phyloP scores from a whole-genome alignment of 2,113 vertebrate genomes.

The Smithornis capensis region DNA sequence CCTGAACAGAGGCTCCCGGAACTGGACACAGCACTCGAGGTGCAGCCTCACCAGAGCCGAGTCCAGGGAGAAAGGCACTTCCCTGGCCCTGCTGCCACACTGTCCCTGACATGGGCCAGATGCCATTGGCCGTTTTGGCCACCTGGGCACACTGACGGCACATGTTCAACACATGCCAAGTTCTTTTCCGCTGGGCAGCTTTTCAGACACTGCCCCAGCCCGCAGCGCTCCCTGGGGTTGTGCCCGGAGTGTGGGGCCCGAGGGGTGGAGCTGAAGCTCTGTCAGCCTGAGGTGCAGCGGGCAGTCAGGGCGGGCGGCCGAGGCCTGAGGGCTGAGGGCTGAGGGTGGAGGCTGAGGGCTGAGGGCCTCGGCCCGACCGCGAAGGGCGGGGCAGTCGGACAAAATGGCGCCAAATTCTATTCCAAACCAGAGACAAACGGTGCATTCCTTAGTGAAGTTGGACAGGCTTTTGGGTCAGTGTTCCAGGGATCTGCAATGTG shows the following conservation, averaged over 20 bases:
- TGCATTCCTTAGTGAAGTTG: accelerated
- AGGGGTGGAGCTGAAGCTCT: accelerated
- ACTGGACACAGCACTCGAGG: background rate
- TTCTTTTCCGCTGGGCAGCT: background rate
- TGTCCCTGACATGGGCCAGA: background rate
- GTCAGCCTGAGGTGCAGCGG: too few relatives aligned
- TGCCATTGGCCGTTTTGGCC: background rate
- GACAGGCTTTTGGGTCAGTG: background rate
- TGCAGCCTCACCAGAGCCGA: background rate
- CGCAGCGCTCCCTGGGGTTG: background rate
- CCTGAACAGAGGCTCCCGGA: background rate
- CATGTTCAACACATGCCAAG: background rate
- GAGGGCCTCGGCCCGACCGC: accelerated
- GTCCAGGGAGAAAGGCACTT: background rate
- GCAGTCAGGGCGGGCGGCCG: too few relatives aligned
- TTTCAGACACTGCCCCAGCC: too few relatives aligned
- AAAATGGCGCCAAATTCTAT: background rate
- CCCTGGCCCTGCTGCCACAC: background rate
- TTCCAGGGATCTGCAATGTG: accelerated
- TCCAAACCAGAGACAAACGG: accelerated
- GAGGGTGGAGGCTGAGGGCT: too few relatives aligned
- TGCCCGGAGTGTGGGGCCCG: accelerated
- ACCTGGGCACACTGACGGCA: background rate
- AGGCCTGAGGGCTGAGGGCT: too few relatives aligned
- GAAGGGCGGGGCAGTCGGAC: accelerated